Conservation (phyloP, 2,888 invertebrate genomes). For the Sialis fuliginosa region DNA sequence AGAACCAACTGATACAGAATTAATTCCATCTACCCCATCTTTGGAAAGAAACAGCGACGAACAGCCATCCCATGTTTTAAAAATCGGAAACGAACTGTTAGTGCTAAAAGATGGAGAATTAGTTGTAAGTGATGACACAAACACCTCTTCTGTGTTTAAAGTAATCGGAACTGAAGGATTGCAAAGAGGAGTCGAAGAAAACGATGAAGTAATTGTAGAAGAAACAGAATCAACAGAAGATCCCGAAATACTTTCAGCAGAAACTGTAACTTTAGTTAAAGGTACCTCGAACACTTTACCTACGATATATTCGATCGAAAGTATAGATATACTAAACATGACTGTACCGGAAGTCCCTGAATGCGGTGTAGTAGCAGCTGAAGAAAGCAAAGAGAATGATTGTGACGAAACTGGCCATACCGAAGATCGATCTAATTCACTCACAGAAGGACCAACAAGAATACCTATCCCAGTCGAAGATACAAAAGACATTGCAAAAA, state of each 20-base stretch:
- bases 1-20: constrained; percentile 20
- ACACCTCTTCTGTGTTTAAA: constrained; percentile 23
- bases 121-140: constrained; percentile 20
- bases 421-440: not conserved
- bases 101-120: constrained; percentile 19
- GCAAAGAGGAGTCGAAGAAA: constrained; percentile 21
- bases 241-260: not conserved
- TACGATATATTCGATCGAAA: no score
- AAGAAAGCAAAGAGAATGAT: no score
- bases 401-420: not conserved
- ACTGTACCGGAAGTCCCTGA: no score
- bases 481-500: constrained; percentile 9
- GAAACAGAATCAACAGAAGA: not conserved
- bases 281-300: no score
- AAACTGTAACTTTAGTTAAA: not conserved
- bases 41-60: constrained; percentile 25
- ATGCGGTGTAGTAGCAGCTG: no score
- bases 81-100: constrained; percentile 23
- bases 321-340: no score
- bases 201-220: constrained; percentile 10
- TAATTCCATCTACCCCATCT: constrained; percentile 10
- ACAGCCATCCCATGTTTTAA: constrained; percentile 22
- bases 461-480: constrained; percentile 2
- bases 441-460: constrained; percentile 1
- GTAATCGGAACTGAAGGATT: constrained; percentile 28